Percentiles rank a stretch among this genome's conserved stretches.
Conservation (phyloP, 2,113 vertebrate genomes). For the Grammomys surdaster region DNA sequence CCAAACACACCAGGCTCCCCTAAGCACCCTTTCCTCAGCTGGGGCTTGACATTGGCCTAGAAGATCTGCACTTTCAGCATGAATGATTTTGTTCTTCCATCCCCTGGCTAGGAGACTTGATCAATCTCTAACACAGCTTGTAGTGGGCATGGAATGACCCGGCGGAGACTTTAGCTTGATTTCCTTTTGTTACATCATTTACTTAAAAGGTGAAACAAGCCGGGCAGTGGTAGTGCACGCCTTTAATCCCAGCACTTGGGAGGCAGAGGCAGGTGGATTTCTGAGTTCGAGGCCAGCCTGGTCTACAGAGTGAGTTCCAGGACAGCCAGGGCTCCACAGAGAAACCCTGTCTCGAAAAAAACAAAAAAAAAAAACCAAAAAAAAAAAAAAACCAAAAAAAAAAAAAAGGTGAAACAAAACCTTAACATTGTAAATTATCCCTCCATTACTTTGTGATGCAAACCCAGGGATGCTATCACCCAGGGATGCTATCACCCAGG, state of each 20-base stretch:
- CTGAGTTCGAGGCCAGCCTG: too few relatives aligned
- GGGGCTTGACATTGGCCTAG: neutral
- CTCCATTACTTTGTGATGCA: neutral
- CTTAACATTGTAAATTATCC: neutral
- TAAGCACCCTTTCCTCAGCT: neutral
- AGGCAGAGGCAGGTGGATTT: too few relatives aligned
- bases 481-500: neutral
- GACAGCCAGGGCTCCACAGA: too few relatives aligned
- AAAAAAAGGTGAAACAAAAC: neutral
- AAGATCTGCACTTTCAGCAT: neutral
- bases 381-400: too few relatives aligned
- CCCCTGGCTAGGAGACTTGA: neutral
- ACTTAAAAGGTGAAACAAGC: neutral
- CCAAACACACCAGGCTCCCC: neutral
- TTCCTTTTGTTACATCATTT: neutral
- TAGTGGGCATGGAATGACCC: neutral
- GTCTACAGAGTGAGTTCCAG: too few relatives aligned
- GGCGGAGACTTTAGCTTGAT: neutral
- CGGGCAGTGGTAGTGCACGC: too few relatives aligned
- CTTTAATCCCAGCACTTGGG: too few relatives aligned
- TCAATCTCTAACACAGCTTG: neutral
- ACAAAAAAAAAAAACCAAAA: neutral
- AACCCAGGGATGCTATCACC: neutral
- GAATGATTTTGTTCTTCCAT: neutral
- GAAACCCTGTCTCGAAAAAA: too few relatives aligned